Evolutionary conservation across 2,888 invertebrate genomes (phyloP), one percentile per base, ranked within the genome.

Genomic region (Tetanocera ferruginea): DNA sequence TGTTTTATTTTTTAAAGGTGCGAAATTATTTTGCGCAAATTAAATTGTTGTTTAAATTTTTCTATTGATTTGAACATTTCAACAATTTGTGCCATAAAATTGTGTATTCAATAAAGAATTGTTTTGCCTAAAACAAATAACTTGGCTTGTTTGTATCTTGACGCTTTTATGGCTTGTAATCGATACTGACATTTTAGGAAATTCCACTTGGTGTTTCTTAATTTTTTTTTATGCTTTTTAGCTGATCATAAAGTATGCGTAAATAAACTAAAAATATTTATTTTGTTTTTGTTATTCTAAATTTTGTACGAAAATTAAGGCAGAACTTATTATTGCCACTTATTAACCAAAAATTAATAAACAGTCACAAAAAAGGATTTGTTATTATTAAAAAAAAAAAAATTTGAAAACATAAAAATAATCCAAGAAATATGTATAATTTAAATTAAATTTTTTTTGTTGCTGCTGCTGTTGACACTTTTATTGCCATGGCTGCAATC

Each of bases 11-110:
- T 52, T 70, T 71, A 11, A 71, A 71, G 57, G 72, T 60, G 72
- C 72, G 72, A 72, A 72, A 72, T 71, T 34, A 71, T 60, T 37
- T 57, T 31, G 72, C 43, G 11, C 14, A 23, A 57, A 57, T 72
- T 72, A 60, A 72, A 72, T 72, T 72, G 34, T 49, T 67, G 34
- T 67, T 67, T 60, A 28, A 19, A 57, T n/a, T 57, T 57, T 23
- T 37, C 4, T 6, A 43, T 11, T 43, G 43, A 17, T 23, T 23
- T 23, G 8, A 55, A 55, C 55, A 55, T 55, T 55, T 55, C 23
- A 23, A 23, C 55, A 55, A 9, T 19, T 55, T 55, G 23, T 23
- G 19, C 55, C 19, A 55, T 14, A 14, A 17, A 25, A 60, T 60
- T 60, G 14, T 17, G 3, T 17, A 8, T 1, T 37, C 37, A n/a